A percentile compares a stretch with the other conserved stretches of the same genome.
Evolutionary conservation across 2,113 vertebrate genomes (phyloP).

Genomic region (Rutilus rutilus): DNA sequence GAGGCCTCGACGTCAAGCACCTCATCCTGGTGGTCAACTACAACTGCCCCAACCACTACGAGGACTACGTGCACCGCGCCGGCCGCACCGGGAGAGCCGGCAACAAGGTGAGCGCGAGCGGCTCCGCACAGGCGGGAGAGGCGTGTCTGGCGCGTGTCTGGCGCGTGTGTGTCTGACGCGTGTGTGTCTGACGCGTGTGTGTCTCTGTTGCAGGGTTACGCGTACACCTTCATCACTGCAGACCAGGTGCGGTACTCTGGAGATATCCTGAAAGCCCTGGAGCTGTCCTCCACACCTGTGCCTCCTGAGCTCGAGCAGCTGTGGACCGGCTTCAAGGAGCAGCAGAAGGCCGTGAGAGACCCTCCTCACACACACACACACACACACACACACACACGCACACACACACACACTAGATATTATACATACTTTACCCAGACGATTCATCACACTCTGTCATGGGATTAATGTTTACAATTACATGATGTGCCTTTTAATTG

Average conservation of each 20-base stretch:
- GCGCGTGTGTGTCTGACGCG: too few species aligned
- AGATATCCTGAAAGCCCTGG: constrained; percentile 97
- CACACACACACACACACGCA: too few species aligned
- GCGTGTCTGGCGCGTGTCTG: neutral
- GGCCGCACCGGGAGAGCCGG: constrained; percentile 94
- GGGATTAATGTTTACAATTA: too few species aligned
- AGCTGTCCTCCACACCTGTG: constrained; percentile 87
- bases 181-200: neutral
- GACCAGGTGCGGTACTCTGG: constrained; percentile 94
- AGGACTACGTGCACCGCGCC: constrained; percentile 96
- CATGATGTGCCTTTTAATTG: too few species aligned
- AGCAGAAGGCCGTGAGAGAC: constrained; percentile 90
- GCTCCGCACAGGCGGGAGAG: too few species aligned
- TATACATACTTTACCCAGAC: too few species aligned
- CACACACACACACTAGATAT: too few species aligned
- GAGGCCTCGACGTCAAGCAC: constrained; percentile 96
- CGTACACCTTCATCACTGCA: constrained; percentile 97
- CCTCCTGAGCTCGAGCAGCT: constrained; percentile 91
- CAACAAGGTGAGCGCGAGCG: constrained; percentile 83
- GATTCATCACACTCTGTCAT: too few species aligned
- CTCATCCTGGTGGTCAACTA: constrained; percentile 97
- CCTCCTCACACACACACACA: neutral
- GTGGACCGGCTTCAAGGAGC: constrained; percentile 95
- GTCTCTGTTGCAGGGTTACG: constrained; percentile 81
- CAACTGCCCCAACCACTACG: constrained; percentile 97